These are phyloP conservation scores for Cyprinella venusta DNA, from an alignment of 2,797 vertebrate species.

Conservation along the genomic window DNA sequence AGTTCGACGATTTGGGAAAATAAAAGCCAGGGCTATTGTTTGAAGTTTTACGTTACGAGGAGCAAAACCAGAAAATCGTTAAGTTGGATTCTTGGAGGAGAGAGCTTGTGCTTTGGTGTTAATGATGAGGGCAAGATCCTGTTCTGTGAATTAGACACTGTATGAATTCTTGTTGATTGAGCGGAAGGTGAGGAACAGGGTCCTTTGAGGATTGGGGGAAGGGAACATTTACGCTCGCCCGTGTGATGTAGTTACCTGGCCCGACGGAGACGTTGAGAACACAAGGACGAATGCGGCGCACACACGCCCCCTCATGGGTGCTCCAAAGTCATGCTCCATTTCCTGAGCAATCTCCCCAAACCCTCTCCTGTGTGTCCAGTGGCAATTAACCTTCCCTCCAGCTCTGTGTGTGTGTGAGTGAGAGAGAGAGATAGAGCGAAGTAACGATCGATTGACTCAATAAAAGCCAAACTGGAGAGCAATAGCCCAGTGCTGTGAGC, in stretches of 20 bases:
- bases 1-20: too few relatives aligned
- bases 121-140: conserved; percentile 5
- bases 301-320: conserved; percentile 58
- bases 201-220: conserved; percentile 16
- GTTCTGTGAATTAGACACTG: conserved; percentile 34
- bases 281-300: conserved; percentile 60
- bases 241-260: conserved; percentile 34
- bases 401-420: conserved; percentile 55
- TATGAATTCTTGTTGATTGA: conserved; percentile 33
- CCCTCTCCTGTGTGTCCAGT: conserved; percentile 63
- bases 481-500: conserved; percentile 64
- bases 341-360: conserved; percentile 69
- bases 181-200: conserved; percentile 25
- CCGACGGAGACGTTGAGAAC: conserved; percentile 51
- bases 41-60: neutral
- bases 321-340: conserved; percentile 69
- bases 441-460: conserved; percentile 75
- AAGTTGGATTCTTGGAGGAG: conserved; percentile 24
- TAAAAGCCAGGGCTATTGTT: too few relatives aligned
- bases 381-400: conserved; percentile 70
- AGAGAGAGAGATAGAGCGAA: conserved; percentile 56
- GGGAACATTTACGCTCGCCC: neutral
- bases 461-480: conserved; percentile 71
- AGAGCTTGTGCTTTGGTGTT: conserved; percentile 31
- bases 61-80: conserved; percentile 49